Evolutionary conservation across 2,797 vertebrate genomes (phyloP).

Genomic region (Pangasius larnaudii): DNA sequence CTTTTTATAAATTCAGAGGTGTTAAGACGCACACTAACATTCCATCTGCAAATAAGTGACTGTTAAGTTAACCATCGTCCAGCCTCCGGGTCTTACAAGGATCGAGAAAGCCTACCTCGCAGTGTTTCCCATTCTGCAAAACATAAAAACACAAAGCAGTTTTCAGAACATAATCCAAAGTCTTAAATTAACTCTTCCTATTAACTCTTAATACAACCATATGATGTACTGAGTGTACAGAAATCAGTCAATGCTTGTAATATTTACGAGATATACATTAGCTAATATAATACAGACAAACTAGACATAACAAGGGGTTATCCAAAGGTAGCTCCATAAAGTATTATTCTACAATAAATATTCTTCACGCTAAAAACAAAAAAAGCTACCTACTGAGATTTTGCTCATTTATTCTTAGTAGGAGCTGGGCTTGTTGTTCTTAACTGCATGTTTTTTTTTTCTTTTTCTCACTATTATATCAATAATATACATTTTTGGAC

Average conservation of each 20-base stretch:
- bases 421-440: no score
- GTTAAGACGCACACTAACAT: conserved; percentile 33
- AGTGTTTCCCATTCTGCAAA: conserved; percentile 65
- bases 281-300: not conserved
- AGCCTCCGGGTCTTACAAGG: conserved; percentile 55
- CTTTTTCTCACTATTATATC: no score
- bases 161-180: not conserved
- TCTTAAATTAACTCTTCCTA: not conserved
- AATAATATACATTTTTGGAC: no score
- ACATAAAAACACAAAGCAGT: conserved; percentile 40
- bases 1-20: not conserved
- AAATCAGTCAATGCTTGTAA: not conserved
- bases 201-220: not conserved
- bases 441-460: no score
- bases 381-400: no score
- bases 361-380: no score
- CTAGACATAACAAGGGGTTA: not conserved
- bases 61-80: conserved; percentile 69
- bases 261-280: not conserved
- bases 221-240: not conserved
- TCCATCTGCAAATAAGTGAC: conserved; percentile 43
- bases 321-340: not conserved
- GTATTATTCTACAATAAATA: no score
- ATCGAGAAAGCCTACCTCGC: conserved; percentile 55
- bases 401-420: no score